Evolutionary conservation across 1,140 invertebrate species (phyloP).

Genomic region (Leptonema lineaticorne): DNA sequence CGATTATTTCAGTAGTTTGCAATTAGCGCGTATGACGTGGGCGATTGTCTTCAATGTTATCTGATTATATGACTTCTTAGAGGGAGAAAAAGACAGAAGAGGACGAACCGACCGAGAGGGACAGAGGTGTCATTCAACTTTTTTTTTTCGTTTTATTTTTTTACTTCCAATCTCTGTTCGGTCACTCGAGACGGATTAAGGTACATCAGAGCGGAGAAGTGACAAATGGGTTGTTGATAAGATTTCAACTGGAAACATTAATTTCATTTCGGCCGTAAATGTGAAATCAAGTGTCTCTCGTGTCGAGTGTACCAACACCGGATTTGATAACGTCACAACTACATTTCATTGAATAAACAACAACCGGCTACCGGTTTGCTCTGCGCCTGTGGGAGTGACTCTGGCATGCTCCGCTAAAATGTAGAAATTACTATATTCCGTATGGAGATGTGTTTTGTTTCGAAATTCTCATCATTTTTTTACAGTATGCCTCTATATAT

Average conservation of each 20-base stretch:
- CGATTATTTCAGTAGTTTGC: slow-evolving; percentile 23
- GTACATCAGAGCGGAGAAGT: slow-evolving; percentile 35
- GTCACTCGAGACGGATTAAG: slow-evolving; percentile 30
- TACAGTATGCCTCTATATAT: too few relatives aligned
- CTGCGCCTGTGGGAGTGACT: slow-evolving; percentile 23
- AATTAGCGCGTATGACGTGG: slow-evolving; percentile 21
- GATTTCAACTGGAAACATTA: slow-evolving; percentile 39
- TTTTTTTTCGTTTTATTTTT: too few relatives aligned
- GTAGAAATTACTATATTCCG: slow-evolving; percentile 3
- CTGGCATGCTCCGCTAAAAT: slow-evolving; percentile 3
- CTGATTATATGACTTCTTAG: slow-evolving; percentile 25
- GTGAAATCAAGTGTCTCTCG: slow-evolving; percentile 32
- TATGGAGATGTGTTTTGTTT: neutral
- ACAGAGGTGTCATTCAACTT: slow-evolving; percentile 38
- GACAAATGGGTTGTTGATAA: slow-evolving; percentile 41
- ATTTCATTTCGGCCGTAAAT: slow-evolving; percentile 33
- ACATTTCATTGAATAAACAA: slow-evolving; percentile 33
- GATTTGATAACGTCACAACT: slow-evolving; percentile 34
- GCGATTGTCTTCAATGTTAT: slow-evolving; percentile 24
- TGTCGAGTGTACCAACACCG: slow-evolving; percentile 29
- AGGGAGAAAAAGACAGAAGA: too few relatives aligned
- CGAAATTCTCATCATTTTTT: too few relatives aligned
- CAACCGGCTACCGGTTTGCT: slow-evolving; percentile 24
- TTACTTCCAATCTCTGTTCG: neutral
- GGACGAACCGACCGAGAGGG: too few relatives aligned